Conservation (phyloP, 2,797 vertebrate genomes). For the Sebastes hopkinsi region DNA sequence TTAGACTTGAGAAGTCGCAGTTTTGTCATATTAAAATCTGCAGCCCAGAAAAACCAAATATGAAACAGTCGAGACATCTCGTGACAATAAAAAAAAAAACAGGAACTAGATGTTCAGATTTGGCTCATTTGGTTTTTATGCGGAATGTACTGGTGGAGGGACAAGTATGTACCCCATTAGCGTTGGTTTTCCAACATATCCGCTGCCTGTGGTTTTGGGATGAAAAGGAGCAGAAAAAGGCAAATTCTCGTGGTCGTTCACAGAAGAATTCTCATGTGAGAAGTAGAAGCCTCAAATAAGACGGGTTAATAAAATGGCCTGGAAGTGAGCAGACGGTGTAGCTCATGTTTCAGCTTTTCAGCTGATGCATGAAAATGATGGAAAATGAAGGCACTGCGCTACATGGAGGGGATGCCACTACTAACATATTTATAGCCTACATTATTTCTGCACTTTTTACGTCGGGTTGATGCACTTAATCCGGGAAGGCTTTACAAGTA, state of each 20-base stretch:
- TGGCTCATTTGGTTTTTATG: slow-evolving; percentile 25
- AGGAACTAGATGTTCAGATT: slow-evolving; percentile 14
- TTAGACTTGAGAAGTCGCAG: not conserved
- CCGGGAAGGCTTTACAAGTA: not conserved
- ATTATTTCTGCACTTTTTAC: not conserved
- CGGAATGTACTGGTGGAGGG: slow-evolving; percentile 16
- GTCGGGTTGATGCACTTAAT: not conserved
- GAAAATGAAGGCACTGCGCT: slow-evolving; percentile 25
- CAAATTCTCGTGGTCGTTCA: slow-evolving; percentile 33
- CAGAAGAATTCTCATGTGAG: slow-evolving; percentile 27
- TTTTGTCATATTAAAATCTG: not conserved
- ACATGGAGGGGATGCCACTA: not conserved
- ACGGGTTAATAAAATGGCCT: slow-evolving; percentile 29
- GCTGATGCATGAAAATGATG: slow-evolving; percentile 39
- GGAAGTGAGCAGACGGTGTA: slow-evolving; percentile 9
- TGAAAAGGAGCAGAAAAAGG: slow-evolving; percentile 37
- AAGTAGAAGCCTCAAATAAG: not conserved
- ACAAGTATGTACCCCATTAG: slow-evolving; percentile 25
- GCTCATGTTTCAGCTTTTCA: slow-evolving; percentile 37
- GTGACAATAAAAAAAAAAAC: not conserved
- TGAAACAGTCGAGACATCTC: not conserved
- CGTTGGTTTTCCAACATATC: slow-evolving; percentile 16
- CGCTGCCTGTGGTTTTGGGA: slow-evolving; percentile 19
- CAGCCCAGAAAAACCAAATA: not conserved
- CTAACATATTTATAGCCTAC: not conserved